A percentile compares a stretch with the other conserved stretches of the same genome.
These are phyloP conservation scores for Zenarchopterus dispar DNA, from an alignment of 2,797 vertebrate genomes.

Conservation along the genomic window DNA sequence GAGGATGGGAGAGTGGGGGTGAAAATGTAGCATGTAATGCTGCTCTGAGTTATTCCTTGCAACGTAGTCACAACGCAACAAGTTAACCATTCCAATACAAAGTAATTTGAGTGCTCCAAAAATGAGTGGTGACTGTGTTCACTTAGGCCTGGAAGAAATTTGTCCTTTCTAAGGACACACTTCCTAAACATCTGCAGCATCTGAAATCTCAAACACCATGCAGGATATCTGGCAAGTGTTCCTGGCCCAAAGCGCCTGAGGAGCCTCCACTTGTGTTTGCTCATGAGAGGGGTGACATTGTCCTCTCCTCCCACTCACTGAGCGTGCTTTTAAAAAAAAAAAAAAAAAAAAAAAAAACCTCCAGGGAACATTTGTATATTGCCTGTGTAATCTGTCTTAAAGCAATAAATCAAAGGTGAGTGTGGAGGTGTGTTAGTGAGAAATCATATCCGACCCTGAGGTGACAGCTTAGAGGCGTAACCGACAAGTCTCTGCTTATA, in stretches of 20 bases:
- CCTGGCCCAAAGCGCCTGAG: conserved; percentile 23
- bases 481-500: conserved; percentile 63
- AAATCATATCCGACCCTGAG: conserved; percentile 63
- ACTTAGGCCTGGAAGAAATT: conserved; percentile 16
- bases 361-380: conserved; percentile 35
- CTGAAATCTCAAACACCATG: conserved; percentile 36
- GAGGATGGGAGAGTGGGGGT: too few relatives aligned
- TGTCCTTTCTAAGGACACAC: conserved; percentile 3
- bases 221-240: conserved; percentile 41
- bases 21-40: neutral
- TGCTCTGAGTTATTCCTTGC: neutral
- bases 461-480: conserved; percentile 55
- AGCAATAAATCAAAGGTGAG: conserved; percentile 55
- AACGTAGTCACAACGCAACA: neutral
- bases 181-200: conserved; percentile 44
- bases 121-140: conserved; percentile 3
- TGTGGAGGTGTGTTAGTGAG: conserved; percentile 19
- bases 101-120: neutral
- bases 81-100: neutral
- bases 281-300: conserved; percentile 42
- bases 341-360: neutral
- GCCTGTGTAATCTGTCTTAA: conserved; percentile 49
- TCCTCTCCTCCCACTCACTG: conserved; percentile 34
- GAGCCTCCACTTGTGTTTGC: conserved; percentile 44
- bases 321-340: conserved; percentile 25